Conservation (phyloP, 2,888 invertebrate genomes). For the Sylvicola fuscatus region DNA sequence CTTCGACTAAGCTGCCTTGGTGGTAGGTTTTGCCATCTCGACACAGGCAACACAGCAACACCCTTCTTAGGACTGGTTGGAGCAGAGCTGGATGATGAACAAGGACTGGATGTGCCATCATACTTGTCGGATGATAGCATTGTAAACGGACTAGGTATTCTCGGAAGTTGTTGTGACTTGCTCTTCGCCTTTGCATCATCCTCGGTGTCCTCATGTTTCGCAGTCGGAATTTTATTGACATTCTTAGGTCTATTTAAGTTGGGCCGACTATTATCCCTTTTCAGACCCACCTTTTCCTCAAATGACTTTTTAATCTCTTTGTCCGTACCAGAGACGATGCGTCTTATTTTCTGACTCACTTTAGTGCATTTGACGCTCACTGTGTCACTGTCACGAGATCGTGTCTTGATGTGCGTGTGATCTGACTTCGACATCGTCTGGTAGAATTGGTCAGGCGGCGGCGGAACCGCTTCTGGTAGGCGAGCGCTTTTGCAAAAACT, state of each 20-base stretch:
- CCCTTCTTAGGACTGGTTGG: conserved; percentile 6
- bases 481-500: conserved; percentile 4
- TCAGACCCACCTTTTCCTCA: neutral
- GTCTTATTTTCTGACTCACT: conserved; percentile 8
- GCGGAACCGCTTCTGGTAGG: neutral
- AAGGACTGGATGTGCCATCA: conserved; percentile 7
- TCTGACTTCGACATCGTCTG: conserved; percentile 8
- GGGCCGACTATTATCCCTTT: neutral
- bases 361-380: conserved; percentile 9
- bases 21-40: too few species aligned
- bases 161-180: neutral
- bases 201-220: conserved; percentile 1
- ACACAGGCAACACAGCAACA: conserved; percentile 1
- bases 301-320: neutral
- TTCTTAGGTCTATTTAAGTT: neutral
- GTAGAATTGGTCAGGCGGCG: conserved; percentile 5
- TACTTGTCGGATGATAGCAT: conserved; percentile 6
- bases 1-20: too few species aligned
- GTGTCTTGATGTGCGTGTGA: conserved; percentile 8
- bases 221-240: neutral
- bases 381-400: conserved; percentile 8
- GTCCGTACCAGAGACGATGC: conserved; percentile 1
- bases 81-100: conserved; percentile 8
- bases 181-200: conserved; percentile 5
- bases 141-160: conserved; percentile 10